These are phyloP conservation scores for Halcyon smyrnensis DNA, from an alignment of 2,797 vertebrate species.

Conservation along the genomic window DNA sequence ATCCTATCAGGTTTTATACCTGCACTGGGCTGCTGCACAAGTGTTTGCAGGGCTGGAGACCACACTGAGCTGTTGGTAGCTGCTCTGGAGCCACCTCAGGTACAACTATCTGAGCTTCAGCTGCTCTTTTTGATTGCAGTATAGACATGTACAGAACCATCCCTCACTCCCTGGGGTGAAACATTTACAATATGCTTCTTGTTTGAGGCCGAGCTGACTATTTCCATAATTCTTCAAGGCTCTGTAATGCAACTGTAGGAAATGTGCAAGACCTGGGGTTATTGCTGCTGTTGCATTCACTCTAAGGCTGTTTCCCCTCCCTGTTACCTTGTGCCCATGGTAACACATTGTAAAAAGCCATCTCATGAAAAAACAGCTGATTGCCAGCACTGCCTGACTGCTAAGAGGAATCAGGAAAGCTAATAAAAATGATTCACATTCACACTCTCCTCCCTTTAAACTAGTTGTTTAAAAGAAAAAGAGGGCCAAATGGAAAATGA, in stretches of 20 bases:
- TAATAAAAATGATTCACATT: background rate
- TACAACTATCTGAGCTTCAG: rapidly evolving
- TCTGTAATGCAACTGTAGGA: background rate
- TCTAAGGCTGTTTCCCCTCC: background rate
- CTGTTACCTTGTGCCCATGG: background rate
- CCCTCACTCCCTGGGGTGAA: background rate
- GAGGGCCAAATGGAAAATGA: background rate
- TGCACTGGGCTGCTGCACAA: background rate
- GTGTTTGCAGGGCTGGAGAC: background rate
- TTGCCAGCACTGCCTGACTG: background rate
- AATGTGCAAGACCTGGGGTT: background rate
- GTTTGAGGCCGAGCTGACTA: background rate
- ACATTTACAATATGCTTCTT: background rate
- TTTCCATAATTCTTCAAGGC: background rate
- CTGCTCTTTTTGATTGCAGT: background rate
- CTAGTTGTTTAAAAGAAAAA: background rate
- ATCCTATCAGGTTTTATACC: background rate
- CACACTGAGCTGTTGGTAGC: too few relatives aligned
- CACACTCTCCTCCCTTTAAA: background rate
- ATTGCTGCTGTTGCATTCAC: background rate
- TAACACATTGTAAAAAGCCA: background rate
- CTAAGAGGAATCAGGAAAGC: background rate
- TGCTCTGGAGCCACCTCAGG: background rate
- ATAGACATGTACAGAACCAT: rapidly evolving
- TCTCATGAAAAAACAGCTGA: background rate